Conservation (phyloP, 2,113 vertebrate species). For the Carollia perspicillata region DNA sequence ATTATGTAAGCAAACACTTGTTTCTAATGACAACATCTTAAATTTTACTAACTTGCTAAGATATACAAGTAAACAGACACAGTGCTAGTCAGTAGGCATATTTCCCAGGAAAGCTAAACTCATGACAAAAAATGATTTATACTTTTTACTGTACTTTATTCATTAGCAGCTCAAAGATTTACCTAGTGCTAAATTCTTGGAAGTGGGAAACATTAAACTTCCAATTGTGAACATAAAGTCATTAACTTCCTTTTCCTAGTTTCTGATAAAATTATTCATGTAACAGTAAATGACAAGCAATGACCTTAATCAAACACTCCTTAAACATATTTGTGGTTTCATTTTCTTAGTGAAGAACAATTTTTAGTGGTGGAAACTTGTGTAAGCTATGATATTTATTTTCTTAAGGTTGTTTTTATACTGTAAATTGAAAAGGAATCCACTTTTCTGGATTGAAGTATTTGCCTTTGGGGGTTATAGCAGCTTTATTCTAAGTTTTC, state of each 20-base stretch:
- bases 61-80: conserved; percentile 35
- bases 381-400: conserved; percentile 35
- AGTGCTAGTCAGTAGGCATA: not conserved
- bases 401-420: conserved; percentile 48
- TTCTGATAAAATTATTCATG: not conserved
- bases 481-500: not conserved
- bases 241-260: not conserved
- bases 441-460: conserved; percentile 30
- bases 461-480: conserved; percentile 40
- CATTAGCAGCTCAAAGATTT: not conserved
- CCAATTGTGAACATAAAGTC: not conserved
- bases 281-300: not conserved
- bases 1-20: conserved; percentile 48
- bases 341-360: conserved; percentile 28
- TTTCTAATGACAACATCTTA: conserved; percentile 60
- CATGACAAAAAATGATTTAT: not conserved
- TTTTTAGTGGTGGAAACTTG: conserved; percentile 50
- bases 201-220: not conserved
- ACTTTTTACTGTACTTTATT: conserved; percentile 32
- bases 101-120: not conserved
- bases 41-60: conserved; percentile 56
- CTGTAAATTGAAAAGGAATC: conserved; percentile 49
- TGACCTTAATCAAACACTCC: not conserved
- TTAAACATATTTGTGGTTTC: not conserved
- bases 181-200: not conserved